These are phyloP conservation scores for Botia almorhae DNA, from an alignment of 2,797 vertebrate species.

Conservation along the genomic window DNA sequence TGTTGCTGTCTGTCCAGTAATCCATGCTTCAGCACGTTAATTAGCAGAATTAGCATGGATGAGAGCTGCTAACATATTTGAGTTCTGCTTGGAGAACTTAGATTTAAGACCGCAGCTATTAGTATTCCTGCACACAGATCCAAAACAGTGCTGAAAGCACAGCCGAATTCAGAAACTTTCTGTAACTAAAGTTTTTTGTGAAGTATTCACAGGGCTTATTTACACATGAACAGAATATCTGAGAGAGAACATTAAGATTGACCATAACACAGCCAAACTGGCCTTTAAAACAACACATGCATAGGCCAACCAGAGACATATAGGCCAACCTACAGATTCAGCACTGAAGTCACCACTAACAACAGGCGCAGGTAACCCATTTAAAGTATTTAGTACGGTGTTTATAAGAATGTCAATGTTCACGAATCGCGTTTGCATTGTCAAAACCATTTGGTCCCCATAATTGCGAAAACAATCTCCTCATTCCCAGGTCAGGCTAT, in stretches of 20 bases:
- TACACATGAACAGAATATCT: slow-evolving; percentile 8
- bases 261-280: not conserved
- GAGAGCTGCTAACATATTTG: slow-evolving; percentile 19
- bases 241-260: not conserved
- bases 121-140: slow-evolving; percentile 20
- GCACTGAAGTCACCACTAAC: not conserved
- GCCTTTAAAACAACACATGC: not conserved
- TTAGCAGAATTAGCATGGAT: slow-evolving; percentile 45
- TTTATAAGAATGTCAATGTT: not conserved
- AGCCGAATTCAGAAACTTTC: not conserved
- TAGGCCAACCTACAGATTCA: not conserved
- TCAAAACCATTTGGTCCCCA: not conserved
- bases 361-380: not conserved
- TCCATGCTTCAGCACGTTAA: slow-evolving; percentile 39
- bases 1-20: slow-evolving; percentile 35
- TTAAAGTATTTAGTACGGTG: not conserved
- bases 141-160: not conserved
- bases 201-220: not conserved
- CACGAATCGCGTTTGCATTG: not conserved
- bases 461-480: not conserved
- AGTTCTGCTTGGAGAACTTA: slow-evolving; percentile 27
- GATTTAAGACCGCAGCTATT: slow-evolving; percentile 7
- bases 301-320: not conserved
- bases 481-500: too few relatives aligned
- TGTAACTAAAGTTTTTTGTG: not conserved